A percentile compares a stretch with the other conserved stretches of the same genome.
Evolutionary conservation across 2,113 vertebrate genomes (phyloP).

Genomic region (Perca flavescens): DNA sequence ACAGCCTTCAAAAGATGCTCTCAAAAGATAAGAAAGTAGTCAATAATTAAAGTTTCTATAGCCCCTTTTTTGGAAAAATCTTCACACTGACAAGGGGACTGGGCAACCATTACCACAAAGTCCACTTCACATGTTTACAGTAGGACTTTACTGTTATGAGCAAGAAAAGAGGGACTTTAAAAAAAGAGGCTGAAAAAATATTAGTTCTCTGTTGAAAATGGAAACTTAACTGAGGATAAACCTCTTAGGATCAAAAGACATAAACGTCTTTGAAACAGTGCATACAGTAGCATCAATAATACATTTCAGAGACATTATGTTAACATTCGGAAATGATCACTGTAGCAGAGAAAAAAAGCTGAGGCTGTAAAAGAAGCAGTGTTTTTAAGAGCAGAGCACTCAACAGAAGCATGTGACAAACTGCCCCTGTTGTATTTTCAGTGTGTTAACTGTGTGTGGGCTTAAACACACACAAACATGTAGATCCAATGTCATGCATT

Average conservation of each 20-base stretch:
- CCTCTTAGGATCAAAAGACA: conserved; percentile 57
- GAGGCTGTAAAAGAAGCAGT: conserved; percentile 51
- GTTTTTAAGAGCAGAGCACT: conserved; percentile 33
- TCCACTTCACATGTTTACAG: conserved; percentile 64
- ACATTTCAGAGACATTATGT: conserved; percentile 40
- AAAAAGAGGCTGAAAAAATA: conserved; percentile 62
- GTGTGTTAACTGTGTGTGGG: not conserved
- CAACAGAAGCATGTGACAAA: conserved; percentile 54
- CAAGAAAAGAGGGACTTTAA: conserved; percentile 76
- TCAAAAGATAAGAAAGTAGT: conserved; percentile 88
- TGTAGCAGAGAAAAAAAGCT: conserved; percentile 26
- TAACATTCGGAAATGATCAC: conserved; percentile 43
- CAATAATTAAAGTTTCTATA: conserved; percentile 54
- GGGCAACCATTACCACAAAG: conserved; percentile 56
- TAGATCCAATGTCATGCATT: not conserved
- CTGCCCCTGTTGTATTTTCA: conserved; percentile 35
- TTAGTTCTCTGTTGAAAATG: conserved; percentile 57
- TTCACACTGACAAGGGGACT: conserved; percentile 50
- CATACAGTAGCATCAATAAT: conserved; percentile 34
- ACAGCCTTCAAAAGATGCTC: conserved; percentile 90
- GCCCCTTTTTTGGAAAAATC: conserved; percentile 64
- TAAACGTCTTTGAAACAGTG: conserved; percentile 42
- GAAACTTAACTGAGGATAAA: conserved; percentile 59
- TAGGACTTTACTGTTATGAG: conserved; percentile 49
- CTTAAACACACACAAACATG: not conserved